phyloP scores from a whole-genome alignment of 2,888 invertebrate genomes.

The Sclerodermus sp. region DNA sequence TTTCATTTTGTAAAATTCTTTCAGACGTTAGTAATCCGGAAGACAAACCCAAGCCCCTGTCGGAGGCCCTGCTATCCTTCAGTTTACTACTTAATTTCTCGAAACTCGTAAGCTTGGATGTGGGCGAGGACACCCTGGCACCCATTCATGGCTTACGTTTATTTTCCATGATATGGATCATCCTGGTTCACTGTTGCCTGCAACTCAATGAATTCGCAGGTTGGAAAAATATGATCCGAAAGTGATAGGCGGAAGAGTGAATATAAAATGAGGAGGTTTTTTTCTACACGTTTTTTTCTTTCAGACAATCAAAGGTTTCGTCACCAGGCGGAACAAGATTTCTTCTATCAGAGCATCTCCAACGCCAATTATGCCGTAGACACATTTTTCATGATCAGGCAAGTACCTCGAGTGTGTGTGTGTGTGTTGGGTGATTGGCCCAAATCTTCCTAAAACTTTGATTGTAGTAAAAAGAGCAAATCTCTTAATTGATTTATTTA shows the following conservation, averaged over 20 bases:
- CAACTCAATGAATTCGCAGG: slow-evolving; percentile 43
- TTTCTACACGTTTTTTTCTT: slow-evolving; percentile 28
- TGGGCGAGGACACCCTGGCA: slow-evolving; percentile 60
- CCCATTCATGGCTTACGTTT: slow-evolving; percentile 67
- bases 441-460: no score
- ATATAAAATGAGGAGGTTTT: not conserved
- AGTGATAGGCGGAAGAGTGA: not conserved
- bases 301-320: slow-evolving; percentile 60
- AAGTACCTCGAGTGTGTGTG: no score
- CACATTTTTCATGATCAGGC: slow-evolving; percentile 68
- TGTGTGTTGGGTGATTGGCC: no score
- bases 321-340: slow-evolving; percentile 54
- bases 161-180: slow-evolving; percentile 68
- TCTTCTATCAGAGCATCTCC: slow-evolving; percentile 60
- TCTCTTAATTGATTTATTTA: not conserved
- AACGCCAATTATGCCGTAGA: slow-evolving; percentile 65
- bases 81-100: slow-evolving; percentile 43
- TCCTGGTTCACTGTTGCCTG: slow-evolving; percentile 53
- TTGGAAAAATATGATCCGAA: slow-evolving; percentile 19
- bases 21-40: slow-evolving; percentile 36
- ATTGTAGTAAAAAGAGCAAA: no score
- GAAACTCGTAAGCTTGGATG: slow-evolving; percentile 39
- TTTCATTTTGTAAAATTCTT: no score
- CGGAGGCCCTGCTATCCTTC: slow-evolving; percentile 42
- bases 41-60: slow-evolving; percentile 33